phyloP scores from a whole-genome alignment of 53 echinoderm and acorn worm genomes.

The Paracentrotus lividus region DNA sequence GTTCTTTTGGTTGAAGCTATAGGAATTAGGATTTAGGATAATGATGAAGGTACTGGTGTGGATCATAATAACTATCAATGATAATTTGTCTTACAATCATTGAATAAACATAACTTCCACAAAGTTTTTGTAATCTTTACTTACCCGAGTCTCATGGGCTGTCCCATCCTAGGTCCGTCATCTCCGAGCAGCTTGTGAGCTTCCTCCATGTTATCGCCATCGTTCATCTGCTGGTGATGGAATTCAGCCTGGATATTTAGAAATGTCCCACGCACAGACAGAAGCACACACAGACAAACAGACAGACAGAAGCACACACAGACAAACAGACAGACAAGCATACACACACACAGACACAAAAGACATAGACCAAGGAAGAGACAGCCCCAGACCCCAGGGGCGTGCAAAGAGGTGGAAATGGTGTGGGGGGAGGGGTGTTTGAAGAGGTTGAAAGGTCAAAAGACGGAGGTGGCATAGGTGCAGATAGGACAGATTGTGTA shows the following conservation, averaged over 20 bases:
- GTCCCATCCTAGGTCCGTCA: constrained; percentile 86
- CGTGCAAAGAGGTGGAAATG: neutral
- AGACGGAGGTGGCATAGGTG: neutral
- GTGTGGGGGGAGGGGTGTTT: neutral
- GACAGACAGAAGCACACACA: neutral
- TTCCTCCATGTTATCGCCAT: constrained; percentile 92
- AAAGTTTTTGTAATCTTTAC: too few species aligned
- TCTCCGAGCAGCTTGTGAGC: constrained; percentile 92
- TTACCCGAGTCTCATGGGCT: constrained; percentile 95
- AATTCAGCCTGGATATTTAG: constrained; percentile 64
- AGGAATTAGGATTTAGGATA: too few species aligned
- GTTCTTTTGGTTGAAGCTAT: too few species aligned
- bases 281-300: neutral
- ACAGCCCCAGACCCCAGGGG: neutral
- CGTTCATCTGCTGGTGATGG: constrained; percentile 90
- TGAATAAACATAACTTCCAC: too few species aligned
- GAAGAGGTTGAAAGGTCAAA: neutral
- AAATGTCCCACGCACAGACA: constrained; percentile 36
- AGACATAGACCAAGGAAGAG: neutral
- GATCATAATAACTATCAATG: too few species aligned
- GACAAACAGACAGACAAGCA: constrained; percentile 1
- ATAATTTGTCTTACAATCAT: too few species aligned
- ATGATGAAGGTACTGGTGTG: too few species aligned
- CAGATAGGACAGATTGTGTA: neutral
- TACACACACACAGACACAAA: neutral